Evolutionary conservation across 2,888 invertebrate genomes (phyloP).

Genomic region (Andrena minutula): DNA sequence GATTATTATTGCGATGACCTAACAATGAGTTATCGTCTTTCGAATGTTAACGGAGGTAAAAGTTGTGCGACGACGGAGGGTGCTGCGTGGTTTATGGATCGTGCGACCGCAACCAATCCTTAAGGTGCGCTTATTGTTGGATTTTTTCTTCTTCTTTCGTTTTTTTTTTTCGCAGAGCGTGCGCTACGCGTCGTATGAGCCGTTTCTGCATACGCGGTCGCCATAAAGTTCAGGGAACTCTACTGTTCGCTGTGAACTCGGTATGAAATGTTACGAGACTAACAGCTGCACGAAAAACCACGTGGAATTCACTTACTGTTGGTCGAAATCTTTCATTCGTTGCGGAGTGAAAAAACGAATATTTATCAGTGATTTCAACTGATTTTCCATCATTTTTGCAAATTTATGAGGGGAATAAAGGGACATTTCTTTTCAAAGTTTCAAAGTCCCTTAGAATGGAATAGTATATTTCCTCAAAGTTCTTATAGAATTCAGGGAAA

Average conservation of each 20-base stretch:
- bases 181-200: constrained; percentile 14
- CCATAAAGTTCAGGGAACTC: constrained; percentile 47
- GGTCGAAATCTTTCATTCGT: constrained; percentile 30
- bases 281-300: constrained; percentile 39
- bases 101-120: constrained; percentile 60
- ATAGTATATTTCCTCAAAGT: too few relatives aligned
- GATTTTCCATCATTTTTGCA: too few relatives aligned
- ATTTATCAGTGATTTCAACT: neutral
- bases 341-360: neutral
- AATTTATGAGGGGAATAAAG: too few relatives aligned
- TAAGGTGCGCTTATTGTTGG: constrained; percentile 25
- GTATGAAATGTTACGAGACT: constrained; percentile 16
- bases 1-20: constrained; percentile 64
- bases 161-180: constrained; percentile 18
- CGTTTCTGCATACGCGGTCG: constrained; percentile 35
- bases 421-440: too few relatives aligned
- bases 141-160: neutral
- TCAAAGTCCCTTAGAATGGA: too few relatives aligned
- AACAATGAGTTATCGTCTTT: constrained; percentile 63
- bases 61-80: constrained; percentile 24
- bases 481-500: neutral
- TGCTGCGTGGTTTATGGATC: constrained; percentile 59
- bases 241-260: constrained; percentile 10
- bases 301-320: constrained; percentile 25
- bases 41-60: constrained; percentile 48